These are phyloP conservation scores for Nerophis lumbriciformis DNA, from an alignment of 2,113 vertebrate genomes.

Conservation along the genomic window DNA sequence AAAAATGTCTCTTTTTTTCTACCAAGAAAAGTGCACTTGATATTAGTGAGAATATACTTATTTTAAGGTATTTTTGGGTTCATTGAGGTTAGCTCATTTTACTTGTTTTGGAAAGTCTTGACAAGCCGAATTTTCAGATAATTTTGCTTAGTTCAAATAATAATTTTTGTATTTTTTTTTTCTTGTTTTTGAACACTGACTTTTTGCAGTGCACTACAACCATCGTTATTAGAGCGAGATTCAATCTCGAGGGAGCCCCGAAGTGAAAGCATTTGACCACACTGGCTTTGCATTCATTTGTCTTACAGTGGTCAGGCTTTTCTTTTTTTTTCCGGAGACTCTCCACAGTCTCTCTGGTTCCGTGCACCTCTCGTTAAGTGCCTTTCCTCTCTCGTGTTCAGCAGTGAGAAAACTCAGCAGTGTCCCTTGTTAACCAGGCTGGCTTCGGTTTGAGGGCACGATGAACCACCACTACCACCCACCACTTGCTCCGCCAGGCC, in stretches of 20 bases:
- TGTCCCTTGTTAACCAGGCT: constrained; percentile 57
- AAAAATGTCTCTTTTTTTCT: too few relatives aligned
- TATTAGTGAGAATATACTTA: too few relatives aligned
- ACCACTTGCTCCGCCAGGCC: constrained; percentile 38
- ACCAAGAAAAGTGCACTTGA: too few relatives aligned
- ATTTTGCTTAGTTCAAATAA: too few relatives aligned
- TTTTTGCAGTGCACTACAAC: too few relatives aligned
- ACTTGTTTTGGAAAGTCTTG: too few relatives aligned
- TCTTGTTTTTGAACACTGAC: too few relatives aligned
- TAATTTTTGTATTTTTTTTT: too few relatives aligned
- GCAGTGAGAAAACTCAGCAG: constrained; percentile 39
- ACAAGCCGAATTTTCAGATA: too few relatives aligned
- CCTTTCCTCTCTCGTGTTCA: constrained; percentile 30
- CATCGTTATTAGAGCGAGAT: neutral
- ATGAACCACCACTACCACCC: constrained; percentile 28
- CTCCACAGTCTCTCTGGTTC: constrained; percentile 13
- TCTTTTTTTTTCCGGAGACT: neutral
- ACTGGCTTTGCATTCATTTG: constrained; percentile 18
- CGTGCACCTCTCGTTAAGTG: constrained; percentile 41
- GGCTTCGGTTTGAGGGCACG: constrained; percentile 40
- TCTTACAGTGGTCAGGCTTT: constrained; percentile 17
- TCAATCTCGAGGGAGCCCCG: constrained; percentile 1
- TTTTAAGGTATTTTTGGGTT: too few relatives aligned
- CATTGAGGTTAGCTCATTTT: too few relatives aligned
- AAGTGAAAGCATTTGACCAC: constrained; percentile 26